Evolutionary conservation across 1,140 invertebrate species (phyloP), one percentile per base, ranked within the genome.

Genomic region (Babylonia areolata): DNA sequence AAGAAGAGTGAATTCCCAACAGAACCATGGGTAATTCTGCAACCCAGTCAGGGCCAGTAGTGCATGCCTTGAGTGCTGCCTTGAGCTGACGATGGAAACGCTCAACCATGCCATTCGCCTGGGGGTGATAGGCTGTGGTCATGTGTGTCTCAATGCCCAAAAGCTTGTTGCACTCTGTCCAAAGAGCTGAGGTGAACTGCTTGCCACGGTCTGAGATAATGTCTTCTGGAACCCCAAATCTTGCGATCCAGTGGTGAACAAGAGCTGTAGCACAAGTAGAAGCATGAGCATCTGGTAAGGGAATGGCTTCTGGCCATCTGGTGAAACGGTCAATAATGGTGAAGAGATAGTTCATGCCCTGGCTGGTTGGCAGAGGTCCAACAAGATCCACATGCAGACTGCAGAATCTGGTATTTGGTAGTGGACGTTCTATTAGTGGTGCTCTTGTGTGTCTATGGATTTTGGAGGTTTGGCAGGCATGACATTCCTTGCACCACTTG

Each of bases 311-410:
- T 94, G 84, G 84, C 95, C 94, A 2, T 95, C 93, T 51, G 31
- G 86, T 85, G 58, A 87, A 87, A 12, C n/a, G 12, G 92, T 90
- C 78, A n/a, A 83, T 64, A 31, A 78, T 79, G 0, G 95, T 95
- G 2, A 95, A 87, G 17, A 89, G 87, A 85, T 95, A 95, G 23
- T 37, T 64, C 69, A 85, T 91, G 23, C 90, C 93, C 15, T 92
- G 37, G 0, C 89, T 89, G 6, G 84, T 81, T 37, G 94, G 94
- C 2, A 95, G 78, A 0, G 94, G 95, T 0, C 94, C 94, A 12
- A 96, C 90, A 0, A 96, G 90, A 89, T 96, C 95, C 0, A 95
- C 87, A 88, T 96, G 94, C 0, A 95, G 88, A 84, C 95, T 93
- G 1, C 88, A 71, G 81, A 95, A 86, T 23, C 80, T 46, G 20